Conservation (phyloP, 2,113 vertebrate species). For the Phoenicopterus ruber region DNA sequence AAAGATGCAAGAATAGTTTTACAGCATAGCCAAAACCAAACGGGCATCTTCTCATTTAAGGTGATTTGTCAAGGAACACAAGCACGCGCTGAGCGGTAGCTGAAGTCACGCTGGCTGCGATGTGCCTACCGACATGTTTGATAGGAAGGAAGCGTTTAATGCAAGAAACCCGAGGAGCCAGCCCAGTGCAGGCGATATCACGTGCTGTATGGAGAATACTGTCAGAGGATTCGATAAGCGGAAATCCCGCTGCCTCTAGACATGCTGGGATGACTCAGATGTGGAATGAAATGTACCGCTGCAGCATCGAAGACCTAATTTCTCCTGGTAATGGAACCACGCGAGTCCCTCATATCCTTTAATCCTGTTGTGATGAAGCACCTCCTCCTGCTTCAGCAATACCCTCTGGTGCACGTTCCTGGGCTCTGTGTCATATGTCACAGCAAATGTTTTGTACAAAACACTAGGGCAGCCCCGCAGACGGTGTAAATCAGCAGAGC, state of each 20-base stretch:
- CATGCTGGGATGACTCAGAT: neutral
- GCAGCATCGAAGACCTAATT: neutral
- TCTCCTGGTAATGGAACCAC: neutral
- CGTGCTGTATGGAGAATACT: rapidly evolving
- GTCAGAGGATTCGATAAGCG: neutral
- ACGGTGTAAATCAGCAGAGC: neutral
- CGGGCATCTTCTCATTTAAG: neutral
- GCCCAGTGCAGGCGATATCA: neutral
- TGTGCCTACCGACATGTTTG: neutral
- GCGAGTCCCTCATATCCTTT: neutral
- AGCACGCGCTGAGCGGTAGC: neutral
- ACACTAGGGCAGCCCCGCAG: neutral
- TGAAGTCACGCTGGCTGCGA: neutral
- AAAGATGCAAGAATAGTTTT: neutral
- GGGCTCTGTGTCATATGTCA: neutral
- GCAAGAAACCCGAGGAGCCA: neutral
- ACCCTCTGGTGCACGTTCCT: neutral
- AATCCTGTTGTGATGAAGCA: neutral
- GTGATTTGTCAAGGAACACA: neutral
- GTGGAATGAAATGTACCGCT: neutral
- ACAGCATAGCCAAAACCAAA: neutral
- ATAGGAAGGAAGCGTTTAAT: neutral
- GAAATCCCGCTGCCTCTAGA: neutral
- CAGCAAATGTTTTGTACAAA: neutral
- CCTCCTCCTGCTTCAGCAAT: neutral